A percentile compares a stretch with the other conserved stretches of the same genome.
Evolutionary conservation across 2,113 vertebrate genomes (phyloP).

Genomic region (Boulengeromyrus knoepffleri): DNA sequence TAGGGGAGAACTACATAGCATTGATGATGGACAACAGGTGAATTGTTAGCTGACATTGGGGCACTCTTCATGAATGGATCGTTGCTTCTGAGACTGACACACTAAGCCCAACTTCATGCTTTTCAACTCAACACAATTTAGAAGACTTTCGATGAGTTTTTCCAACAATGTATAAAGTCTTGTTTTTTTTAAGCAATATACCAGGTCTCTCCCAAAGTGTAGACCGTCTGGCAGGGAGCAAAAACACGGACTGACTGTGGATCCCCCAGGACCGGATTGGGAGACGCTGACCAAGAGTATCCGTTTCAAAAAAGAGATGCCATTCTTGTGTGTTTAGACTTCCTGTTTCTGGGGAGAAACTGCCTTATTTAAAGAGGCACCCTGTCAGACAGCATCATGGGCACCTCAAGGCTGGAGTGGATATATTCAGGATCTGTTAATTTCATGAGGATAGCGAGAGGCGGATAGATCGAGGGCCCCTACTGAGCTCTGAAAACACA

Average conservation of each 20-base stretch:
- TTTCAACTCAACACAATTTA: background rate
- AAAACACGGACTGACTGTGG: background rate
- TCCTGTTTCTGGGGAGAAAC: background rate
- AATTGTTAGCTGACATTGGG: no score
- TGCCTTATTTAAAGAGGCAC: background rate
- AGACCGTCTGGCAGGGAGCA: background rate
- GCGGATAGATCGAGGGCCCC: background rate
- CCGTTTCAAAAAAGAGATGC: background rate
- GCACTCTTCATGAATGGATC: background rate
- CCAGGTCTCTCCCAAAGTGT: background rate
- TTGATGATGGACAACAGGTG: background rate
- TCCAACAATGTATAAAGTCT: background rate
- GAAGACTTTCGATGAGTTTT: constrained; percentile 1
- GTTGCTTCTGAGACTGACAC: background rate
- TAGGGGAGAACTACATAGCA: background rate
- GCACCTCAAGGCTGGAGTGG: background rate
- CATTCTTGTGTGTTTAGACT: background rate
- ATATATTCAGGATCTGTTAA: background rate
- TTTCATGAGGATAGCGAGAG: background rate
- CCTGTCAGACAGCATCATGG: background rate
- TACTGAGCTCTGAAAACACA: background rate
- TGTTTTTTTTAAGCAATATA: background rate
- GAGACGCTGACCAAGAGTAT: background rate
- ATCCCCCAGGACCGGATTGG: background rate
- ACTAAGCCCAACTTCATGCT: background rate